These are phyloP conservation scores for Eupleurogrammus muticus DNA, from an alignment of 2,797 vertebrate species.

Conservation along the genomic window DNA sequence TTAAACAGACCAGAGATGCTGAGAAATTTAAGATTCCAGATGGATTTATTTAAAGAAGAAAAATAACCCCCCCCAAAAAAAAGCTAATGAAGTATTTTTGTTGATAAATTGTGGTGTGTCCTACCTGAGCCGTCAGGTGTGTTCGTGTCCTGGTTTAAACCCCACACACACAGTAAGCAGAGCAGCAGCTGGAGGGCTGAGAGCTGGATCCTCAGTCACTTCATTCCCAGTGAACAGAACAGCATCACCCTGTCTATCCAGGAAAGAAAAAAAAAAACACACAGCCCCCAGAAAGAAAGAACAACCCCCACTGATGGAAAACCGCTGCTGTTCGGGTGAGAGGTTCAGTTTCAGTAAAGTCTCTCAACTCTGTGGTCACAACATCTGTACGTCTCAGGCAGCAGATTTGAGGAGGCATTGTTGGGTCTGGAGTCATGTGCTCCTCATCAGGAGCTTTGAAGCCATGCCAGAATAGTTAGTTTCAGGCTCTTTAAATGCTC, in stretches of 20 bases:
- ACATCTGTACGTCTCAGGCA: constrained; percentile 82
- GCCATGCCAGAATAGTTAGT: constrained; percentile 87
- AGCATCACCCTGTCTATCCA: constrained; percentile 68
- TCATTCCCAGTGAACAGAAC: constrained; percentile 69
- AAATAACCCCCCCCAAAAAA: too few species aligned
- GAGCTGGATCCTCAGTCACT: constrained; percentile 65
- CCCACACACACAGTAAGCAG: constrained; percentile 53
- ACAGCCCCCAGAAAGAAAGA: constrained; percentile 40
- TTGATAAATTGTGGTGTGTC: constrained; percentile 55
- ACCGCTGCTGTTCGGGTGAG: constrained; percentile 80
- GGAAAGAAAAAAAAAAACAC: constrained; percentile 37
- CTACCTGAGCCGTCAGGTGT: constrained; percentile 73
- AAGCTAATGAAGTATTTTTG: constrained; percentile 1
- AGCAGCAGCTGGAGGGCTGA: constrained; percentile 67
- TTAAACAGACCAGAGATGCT: constrained; percentile 14
- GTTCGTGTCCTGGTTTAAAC: constrained; percentile 65
- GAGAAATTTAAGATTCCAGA: background rate
- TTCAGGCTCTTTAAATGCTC: constrained; percentile 85
- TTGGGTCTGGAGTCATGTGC: constrained; percentile 89
- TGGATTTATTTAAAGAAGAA: too few species aligned
- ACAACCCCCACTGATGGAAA: constrained; percentile 76
- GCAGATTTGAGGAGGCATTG: constrained; percentile 86
- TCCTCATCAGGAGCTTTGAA: constrained; percentile 92
- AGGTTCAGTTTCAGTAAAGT: constrained; percentile 86
- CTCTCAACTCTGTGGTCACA: constrained; percentile 84